Conservation (phyloP, 2,888 invertebrate species). For the Petrolisthes cinctipes region DNA sequence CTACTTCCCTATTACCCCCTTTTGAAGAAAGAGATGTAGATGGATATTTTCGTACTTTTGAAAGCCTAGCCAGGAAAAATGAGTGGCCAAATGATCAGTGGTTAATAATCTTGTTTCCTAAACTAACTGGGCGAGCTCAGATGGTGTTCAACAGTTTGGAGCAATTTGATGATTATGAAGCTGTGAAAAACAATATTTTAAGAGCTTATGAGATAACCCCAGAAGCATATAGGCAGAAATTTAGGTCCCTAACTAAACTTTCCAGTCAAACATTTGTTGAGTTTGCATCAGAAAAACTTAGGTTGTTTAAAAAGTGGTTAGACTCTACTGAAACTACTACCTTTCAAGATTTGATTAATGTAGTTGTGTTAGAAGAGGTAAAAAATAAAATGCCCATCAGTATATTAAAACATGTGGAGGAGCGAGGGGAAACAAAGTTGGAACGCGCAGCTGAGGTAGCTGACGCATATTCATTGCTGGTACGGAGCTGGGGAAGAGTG, state of each 20-base stretch:
- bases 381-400: neutral
- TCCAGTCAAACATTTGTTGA: neutral
- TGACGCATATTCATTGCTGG: neutral
- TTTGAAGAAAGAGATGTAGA: too few species aligned
- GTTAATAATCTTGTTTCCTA: too few species aligned
- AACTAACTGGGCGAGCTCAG: too few species aligned
- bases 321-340: neutral
- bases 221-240: neutral
- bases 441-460: neutral
- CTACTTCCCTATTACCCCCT: too few species aligned
- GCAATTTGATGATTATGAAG: neutral
- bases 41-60: too few species aligned
- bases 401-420: conserved; percentile 3
- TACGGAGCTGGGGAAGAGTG: neutral
- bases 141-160: too few species aligned
- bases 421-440: neutral
- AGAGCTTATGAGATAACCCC: neutral
- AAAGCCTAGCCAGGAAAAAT: too few species aligned
- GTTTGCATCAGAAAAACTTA: neutral
- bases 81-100: too few species aligned
- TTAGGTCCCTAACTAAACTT: neutral
- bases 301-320: neutral
- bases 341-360: neutral
- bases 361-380: neutral
- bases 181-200: neutral